Evolutionary conservation across 2,113 vertebrate genomes (phyloP).

Genomic region (Spermophilus dauricus): DNA sequence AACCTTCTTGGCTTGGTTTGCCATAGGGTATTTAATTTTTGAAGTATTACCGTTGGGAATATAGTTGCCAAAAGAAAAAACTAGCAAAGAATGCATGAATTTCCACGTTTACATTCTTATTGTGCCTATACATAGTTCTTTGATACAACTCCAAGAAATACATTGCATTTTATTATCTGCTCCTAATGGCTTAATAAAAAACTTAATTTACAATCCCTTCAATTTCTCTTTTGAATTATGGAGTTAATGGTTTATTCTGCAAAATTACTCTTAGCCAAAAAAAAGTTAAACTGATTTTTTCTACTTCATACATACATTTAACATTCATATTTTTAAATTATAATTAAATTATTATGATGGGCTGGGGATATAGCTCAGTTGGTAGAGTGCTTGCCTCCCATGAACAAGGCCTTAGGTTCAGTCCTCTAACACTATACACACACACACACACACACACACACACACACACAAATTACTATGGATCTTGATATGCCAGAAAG

Average conservation of each 20-base stretch:
- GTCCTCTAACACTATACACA: too few species aligned
- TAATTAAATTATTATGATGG: too few species aligned
- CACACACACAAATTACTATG: neutral
- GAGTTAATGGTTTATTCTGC: neutral
- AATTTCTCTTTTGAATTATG: neutral
- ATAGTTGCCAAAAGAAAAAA: neutral
- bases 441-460: rapidly evolving
- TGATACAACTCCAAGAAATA: neutral
- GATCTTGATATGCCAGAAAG: neutral
- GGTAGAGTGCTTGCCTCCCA: too few species aligned
- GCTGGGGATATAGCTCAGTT: too few species aligned
- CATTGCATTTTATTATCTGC: neutral
- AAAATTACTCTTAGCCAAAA: neutral
- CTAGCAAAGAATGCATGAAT: neutral
- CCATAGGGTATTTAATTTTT: neutral
- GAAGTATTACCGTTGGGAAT: neutral
- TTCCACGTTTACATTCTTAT: neutral
- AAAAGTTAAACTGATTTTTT: neutral
- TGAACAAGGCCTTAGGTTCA: too few species aligned
- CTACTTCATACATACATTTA: neutral
- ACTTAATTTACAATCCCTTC: neutral
- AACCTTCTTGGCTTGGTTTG: neutral
- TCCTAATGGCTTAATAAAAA: neutral
- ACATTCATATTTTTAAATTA: neutral
- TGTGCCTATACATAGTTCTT: neutral